Conservation (phyloP, 2,797 vertebrate species). For the Gallinago solitaria region DNA sequence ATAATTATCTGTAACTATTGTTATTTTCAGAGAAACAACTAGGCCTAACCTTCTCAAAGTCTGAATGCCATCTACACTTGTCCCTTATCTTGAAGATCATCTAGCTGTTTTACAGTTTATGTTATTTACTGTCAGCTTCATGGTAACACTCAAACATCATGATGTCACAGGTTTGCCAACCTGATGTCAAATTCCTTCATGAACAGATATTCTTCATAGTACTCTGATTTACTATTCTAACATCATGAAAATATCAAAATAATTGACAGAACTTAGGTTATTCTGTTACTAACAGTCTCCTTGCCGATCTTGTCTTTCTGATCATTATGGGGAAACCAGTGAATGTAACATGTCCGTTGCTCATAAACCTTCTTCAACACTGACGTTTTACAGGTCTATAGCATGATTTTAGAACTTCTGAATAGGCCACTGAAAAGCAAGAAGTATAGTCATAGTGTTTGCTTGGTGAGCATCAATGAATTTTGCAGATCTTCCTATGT, state of each 20-base stretch:
- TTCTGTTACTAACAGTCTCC: background rate
- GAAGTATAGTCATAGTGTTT: background rate
- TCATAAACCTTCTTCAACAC: background rate
- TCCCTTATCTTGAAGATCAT: background rate
- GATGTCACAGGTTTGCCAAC: background rate
- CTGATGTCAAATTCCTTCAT: background rate
- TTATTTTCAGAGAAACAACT: background rate
- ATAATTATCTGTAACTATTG: background rate
- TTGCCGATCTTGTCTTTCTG: background rate
- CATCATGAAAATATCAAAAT: background rate
- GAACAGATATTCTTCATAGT: background rate
- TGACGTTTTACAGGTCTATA: background rate
- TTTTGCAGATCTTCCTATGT: background rate
- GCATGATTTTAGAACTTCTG: background rate
- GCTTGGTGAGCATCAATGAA: background rate
- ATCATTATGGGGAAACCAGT: background rate
- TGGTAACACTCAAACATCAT: background rate
- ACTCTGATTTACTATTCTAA: background rate
- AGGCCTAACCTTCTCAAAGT: background rate
- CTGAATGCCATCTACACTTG: background rate
- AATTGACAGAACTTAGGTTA: background rate
- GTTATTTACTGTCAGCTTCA: background rate
- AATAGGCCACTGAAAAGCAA: background rate
- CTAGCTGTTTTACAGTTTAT: background rate
- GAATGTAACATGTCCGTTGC: background rate